These are phyloP conservation scores for Neomonachus schauinslandi DNA, from an alignment of 2,113 vertebrate species.

Conservation along the genomic window DNA sequence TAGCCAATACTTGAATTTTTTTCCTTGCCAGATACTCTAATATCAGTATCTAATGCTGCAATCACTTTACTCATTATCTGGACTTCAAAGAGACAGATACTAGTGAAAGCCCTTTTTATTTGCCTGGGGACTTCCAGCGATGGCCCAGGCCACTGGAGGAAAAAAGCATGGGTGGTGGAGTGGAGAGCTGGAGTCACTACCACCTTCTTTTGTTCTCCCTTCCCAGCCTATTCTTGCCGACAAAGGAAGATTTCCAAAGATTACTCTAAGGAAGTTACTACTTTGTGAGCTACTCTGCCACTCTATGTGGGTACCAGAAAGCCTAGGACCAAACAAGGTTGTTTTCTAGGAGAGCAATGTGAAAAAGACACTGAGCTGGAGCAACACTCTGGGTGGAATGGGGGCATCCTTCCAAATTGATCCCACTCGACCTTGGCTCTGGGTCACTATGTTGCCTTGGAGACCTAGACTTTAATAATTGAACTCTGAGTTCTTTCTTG, in stretches of 20 bases:
- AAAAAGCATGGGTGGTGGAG: not conserved
- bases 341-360: not conserved
- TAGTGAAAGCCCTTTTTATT: not conserved
- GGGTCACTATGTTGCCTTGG: not conserved
- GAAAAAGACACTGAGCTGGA: not conserved
- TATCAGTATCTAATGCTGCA: not conserved
- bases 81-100: not conserved
- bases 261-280: not conserved
- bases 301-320: not conserved
- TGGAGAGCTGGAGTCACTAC: not conserved
- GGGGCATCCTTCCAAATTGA: not conserved
- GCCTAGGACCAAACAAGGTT: not conserved
- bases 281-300: not conserved
- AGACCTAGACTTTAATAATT: not conserved
- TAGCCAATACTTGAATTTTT: not conserved
- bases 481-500: not conserved
- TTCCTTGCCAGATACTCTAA: not conserved
- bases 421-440: not conserved
- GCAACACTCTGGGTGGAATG: not conserved
- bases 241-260: not conserved
- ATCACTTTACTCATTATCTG: not conserved
- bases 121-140: not conserved
- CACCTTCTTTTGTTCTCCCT: not conserved
- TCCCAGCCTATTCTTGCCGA: not conserved
- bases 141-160: not conserved